Evolutionary conservation across 2,113 vertebrate genomes (phyloP).

Genomic region (Rana temporaria): DNA sequence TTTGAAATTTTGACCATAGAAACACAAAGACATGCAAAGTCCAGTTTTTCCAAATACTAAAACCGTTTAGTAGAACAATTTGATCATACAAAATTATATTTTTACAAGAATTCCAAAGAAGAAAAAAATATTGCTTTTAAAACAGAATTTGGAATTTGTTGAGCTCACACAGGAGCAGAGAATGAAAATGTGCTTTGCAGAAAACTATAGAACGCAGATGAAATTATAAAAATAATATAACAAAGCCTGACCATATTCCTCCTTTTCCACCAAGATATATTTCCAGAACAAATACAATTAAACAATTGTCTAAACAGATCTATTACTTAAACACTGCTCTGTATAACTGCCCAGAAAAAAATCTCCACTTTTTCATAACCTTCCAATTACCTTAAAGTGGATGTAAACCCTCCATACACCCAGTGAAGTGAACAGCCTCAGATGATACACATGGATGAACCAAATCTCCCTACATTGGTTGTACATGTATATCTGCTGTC

Average conservation of each 20-base stretch:
- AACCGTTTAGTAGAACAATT: slow-evolving; percentile 72
- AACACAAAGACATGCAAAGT: slow-evolving; percentile 11
- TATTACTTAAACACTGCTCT: not conserved
- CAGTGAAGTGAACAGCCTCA: too few relatives aligned
- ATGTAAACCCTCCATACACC: too few relatives aligned
- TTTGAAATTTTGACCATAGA: too few relatives aligned
- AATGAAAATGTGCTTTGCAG: not conserved
- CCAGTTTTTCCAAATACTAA: slow-evolving; percentile 64
- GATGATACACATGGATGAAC: too few relatives aligned
- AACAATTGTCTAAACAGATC: not conserved
- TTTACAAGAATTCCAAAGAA: slow-evolving; percentile 52
- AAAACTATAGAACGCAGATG: not conserved
- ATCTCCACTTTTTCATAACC: not conserved
- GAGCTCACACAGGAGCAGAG: not conserved
- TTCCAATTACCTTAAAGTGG: too few relatives aligned
- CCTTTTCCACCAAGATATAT: not conserved
- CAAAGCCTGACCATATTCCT: not conserved
- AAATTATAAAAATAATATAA: slow-evolving; percentile 52
- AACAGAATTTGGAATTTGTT: not conserved
- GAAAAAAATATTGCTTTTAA: slow-evolving; percentile 17
- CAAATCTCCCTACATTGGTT: too few relatives aligned
- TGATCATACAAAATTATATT: slow-evolving; percentile 68
- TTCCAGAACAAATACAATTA: not conserved
- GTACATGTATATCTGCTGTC: too few relatives aligned
- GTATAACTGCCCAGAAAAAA: not conserved